Conservation (phyloP, 2,797 vertebrate species). For the Hippoglossus hippoglossus region DNA sequence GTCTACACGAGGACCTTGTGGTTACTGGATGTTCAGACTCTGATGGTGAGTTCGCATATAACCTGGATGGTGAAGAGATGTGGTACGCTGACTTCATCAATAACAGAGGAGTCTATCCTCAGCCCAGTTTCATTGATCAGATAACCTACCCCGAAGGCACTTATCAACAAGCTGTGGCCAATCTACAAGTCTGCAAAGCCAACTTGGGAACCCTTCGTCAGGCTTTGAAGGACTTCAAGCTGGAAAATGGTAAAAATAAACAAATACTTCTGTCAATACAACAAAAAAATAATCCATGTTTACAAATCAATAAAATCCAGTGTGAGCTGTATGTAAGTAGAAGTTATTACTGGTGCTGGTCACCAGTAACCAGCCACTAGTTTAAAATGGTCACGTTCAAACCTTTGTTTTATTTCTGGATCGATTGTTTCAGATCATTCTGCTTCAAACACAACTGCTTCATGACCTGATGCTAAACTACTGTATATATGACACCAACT, state of each 20-base stretch:
- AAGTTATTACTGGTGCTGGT: too few species aligned
- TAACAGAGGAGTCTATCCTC: rapidly evolving
- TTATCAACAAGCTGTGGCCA: not conserved
- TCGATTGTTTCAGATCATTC: too few species aligned
- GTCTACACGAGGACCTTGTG: rapidly evolving
- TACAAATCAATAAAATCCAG: too few species aligned
- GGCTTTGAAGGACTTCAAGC: constrained; percentile 10
- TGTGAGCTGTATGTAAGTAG: not conserved
- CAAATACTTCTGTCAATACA: not conserved
- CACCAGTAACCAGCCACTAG: too few species aligned
- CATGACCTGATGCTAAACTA: too few species aligned
- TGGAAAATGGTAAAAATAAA: constrained; percentile 22
- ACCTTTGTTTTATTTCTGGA: too few species aligned
- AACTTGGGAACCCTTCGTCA: too few species aligned
- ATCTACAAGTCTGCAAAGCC: rapidly evolving
- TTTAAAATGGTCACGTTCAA: too few species aligned
- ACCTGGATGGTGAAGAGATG: constrained; percentile 42
- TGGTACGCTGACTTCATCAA: constrained; percentile 57
- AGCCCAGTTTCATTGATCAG: constrained; percentile 45
- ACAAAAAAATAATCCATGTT: too few species aligned
- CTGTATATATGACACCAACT: too few species aligned
- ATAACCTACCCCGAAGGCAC: rapidly evolving
- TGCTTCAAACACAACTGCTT: too few species aligned
- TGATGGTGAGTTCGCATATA: rapidly evolving
- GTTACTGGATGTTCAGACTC: constrained; percentile 22